Evolutionary conservation across 2,113 vertebrate genomes (phyloP).

Genomic region (cat (Felis catus)): F.catus_Fca126_mat1.0 CM031419.1:51350001-51350500

Average conservation of each 20-base stretch:
- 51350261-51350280: neutral
- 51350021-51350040: neutral
- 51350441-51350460: no score
- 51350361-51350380: neutral
- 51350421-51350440: no score
- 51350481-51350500: no score
- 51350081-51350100: neutral
- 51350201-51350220: neutral
- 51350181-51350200: neutral
- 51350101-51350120: neutral
- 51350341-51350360: neutral
- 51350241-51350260: slow-evolving; percentile 31
- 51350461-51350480: no score
- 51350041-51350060: slow-evolving; percentile 26
- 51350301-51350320: neutral
- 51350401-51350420: no score
- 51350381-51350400: no score
- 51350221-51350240: neutral
- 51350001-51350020: slow-evolving; percentile 13
- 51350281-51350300: neutral
- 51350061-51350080: slow-evolving; percentile 5
- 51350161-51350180: neutral
- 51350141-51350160: neutral
- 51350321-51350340: neutral
- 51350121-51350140: neutral